Evolutionary conservation across 2,888 invertebrate genomes (phyloP).

Genomic region (Platerodrilus igneus): DNA sequence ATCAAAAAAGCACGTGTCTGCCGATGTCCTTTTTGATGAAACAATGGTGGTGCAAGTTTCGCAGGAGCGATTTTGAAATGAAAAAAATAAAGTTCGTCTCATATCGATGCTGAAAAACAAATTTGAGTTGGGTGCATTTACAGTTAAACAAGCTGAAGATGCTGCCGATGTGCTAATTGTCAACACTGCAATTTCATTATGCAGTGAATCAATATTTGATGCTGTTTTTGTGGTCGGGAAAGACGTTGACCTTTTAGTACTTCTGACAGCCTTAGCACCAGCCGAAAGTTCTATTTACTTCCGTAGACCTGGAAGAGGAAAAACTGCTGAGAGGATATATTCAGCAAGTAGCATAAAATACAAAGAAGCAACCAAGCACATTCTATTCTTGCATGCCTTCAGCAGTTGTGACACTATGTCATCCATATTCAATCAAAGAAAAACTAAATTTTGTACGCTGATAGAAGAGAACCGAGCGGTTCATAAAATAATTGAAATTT

Average conservation of each 20-base stretch:
- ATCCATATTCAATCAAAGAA: no score
- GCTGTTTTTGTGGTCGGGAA: conserved; percentile 21
- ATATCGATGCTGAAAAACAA: conserved; percentile 23
- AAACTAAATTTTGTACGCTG: no score
- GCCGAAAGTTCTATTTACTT: no score
- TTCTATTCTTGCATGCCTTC: no score
- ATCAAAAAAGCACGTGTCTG: conserved; percentile 14
- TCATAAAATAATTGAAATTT: no score
- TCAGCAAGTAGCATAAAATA: no score
- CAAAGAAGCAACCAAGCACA: no score
- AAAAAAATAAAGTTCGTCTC: conserved; percentile 27
- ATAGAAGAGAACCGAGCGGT: no score
- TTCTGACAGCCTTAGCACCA: no score
- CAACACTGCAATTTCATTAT: conserved; percentile 22
- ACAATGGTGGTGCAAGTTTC: conserved; percentile 12
- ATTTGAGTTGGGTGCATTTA: conserved; percentile 16
- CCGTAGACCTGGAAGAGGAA: no score
- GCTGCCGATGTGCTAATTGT: conserved; percentile 26
- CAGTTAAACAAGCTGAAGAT: conserved; percentile 21
- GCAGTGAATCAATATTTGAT: conserved; percentile 10
- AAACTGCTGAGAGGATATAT: no score
- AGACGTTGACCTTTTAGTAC: conserved; percentile 29
- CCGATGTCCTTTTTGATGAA: conserved; percentile 26
- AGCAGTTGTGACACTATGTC: no score
- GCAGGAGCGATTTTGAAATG: conserved; percentile 32